Evolutionary conservation across 1,140 invertebrate species (phyloP), one percentile per base, ranked within the genome.

Genomic region (Bombus picipes): DNA sequence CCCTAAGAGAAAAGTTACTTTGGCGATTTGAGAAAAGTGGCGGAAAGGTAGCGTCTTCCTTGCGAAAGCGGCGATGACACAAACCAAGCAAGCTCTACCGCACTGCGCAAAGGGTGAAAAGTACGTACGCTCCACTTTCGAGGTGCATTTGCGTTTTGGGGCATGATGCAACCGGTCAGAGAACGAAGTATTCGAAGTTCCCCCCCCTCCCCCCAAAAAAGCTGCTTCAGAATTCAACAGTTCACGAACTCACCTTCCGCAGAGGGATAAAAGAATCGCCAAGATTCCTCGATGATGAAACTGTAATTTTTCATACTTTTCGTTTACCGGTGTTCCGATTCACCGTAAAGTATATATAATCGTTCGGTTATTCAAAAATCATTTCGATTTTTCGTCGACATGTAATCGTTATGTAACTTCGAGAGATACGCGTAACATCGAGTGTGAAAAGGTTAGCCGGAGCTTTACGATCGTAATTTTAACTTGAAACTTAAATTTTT

Each of bases 21-120:
- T 62, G 39, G 41, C 12, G 28, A 34, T 77, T 6, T 22, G 18
- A 41, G 15, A 28, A 34, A 59, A 59, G 65, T 34, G 43, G 73
- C 18, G 66, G 75, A 34, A 84, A 77, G 53, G 53, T 37, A 28
- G 22, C 47, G 66, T 72, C 53, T 79, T 72, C n/a, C n/a, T 34
- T 22, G 68, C 47, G 28, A 39, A 32, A 41, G 12, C 25, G 18
- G 8, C 22, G 81, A 65, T 25, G 39, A 73, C 57, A 65, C 59
- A 25, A 43, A 75, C 47, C 41, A 3, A 10, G 47, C 57, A n/a
- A 84, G 53, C 47, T 72, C 39, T 85, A 80, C 83, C 83, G 83
- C 83, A 85, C 37, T 85, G 83, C 83, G 83, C 76, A 85, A 85
- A 41, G 47, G 53, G 76, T 72, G 83, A 62, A 85, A 71, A 62